A percentile compares a stretch with the other conserved stretches of the same genome.
Evolutionary conservation across 2,113 vertebrate species (phyloP).

Genomic region (Condylura cristata): DNA sequence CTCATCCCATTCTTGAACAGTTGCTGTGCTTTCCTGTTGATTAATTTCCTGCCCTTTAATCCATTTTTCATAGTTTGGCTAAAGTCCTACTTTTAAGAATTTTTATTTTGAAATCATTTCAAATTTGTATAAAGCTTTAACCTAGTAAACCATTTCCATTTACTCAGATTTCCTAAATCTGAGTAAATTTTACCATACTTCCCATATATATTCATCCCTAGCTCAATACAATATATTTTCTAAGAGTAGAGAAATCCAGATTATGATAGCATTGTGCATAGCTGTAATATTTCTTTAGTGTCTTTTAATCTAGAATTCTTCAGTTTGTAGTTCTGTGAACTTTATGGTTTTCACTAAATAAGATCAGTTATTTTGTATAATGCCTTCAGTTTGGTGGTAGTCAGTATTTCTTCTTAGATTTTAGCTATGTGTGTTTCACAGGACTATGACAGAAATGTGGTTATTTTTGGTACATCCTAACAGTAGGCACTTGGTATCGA

Average conservation of each 20-base stretch:
- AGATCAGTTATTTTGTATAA: background rate
- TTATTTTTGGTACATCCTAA: background rate
- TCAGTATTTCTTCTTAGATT: background rate
- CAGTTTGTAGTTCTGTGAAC: background rate
- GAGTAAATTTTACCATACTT: background rate
- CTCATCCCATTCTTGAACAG: background rate
- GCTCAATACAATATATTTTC: background rate
- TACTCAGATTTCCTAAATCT: background rate
- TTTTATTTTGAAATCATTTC: constrained; percentile 1
- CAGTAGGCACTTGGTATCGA: background rate
- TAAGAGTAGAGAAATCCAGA: background rate
- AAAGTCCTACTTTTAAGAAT: background rate
- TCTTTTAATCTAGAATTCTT: background rate
- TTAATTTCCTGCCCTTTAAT: background rate
- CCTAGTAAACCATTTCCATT: background rate
- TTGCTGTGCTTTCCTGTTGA: background rate
- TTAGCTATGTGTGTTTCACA: background rate
- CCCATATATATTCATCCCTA: background rate
- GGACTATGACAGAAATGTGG: background rate
- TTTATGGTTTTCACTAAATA: background rate
- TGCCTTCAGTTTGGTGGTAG: background rate
- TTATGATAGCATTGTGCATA: background rate
- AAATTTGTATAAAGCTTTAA: background rate
- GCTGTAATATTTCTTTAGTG: background rate
- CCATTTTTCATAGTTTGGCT: background rate